phyloP scores from a whole-genome alignment of 2,113 vertebrate genomes.

The Falcunculus frontatus region DNA sequence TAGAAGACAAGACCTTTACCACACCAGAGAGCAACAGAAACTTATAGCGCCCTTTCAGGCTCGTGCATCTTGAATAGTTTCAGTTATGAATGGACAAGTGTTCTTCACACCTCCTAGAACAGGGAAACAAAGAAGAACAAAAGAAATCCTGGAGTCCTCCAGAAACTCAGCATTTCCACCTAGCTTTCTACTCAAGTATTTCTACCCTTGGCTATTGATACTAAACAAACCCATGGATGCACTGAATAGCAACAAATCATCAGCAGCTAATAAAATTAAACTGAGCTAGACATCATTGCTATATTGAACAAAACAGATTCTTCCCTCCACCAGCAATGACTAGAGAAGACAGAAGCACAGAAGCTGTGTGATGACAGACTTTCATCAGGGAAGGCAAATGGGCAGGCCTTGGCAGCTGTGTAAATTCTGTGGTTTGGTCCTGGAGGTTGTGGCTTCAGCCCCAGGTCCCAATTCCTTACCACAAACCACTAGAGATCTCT shows the following conservation, averaged over 20 bases:
- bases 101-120: not conserved
- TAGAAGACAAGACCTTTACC: not conserved
- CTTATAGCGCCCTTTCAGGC: not conserved
- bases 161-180: not conserved
- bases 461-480: not conserved
- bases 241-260: not conserved
- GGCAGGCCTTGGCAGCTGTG: not conserved
- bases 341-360: not conserved
- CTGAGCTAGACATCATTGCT: not conserved
- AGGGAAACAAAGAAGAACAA: not conserved
- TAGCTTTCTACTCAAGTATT: not conserved
- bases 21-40: not conserved
- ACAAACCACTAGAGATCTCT: slow-evolving; percentile 14
- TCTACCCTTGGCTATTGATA: not conserved
- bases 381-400: not conserved
- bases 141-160: not conserved
- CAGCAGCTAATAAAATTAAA: not conserved
- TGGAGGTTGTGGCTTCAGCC: slow-evolving; percentile 27
- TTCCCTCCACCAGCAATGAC: not conserved
- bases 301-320: not conserved
- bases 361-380: not conserved
- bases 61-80: not conserved
- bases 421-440: slow-evolving; percentile 27
- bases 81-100: not conserved
- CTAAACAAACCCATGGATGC: not conserved